Evolutionary conservation across 1,140 invertebrate species (phyloP), one percentile per base, ranked within the genome.

Genomic region (Pantala flavescens): DNA sequence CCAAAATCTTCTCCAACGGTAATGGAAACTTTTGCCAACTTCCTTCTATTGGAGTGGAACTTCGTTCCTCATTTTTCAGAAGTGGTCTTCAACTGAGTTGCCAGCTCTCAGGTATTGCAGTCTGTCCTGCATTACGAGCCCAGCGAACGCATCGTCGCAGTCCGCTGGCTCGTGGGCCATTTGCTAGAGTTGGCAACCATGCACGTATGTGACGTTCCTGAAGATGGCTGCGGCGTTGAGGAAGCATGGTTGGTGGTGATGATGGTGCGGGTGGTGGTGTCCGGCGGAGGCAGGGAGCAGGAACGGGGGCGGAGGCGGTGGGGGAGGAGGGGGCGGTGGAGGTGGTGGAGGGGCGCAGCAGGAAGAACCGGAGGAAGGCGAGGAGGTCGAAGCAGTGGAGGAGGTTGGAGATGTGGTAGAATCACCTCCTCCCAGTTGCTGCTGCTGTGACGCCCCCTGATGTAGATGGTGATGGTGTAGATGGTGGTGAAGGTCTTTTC

Each of bases 171-270:
- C 49, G 49, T 21, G 16, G 49, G 49, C 49, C 16, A 63, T 19
- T 63, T 21, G 49, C 77, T 88, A 89, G 80, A 89, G 84, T 72
- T 88, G 89, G 78, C 89, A 91, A 28, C 89, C 89, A 76, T 90
- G 90, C 12, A 90, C 89, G 78, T 90, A 90, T 42, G 89, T 88
- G 16, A 91, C 89, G 78, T 90, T 90, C 43, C 90, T 86, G 77
- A 91, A 90, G 55, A 91, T 88, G 23, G 89, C 89, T 0, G 89
- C 90, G 0, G 89, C 89, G 7, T 84, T 83, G 12, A 86, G 79
- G 75, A 85, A 86, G 24, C 83, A 63, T 19, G 49, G 49, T 12
- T 63, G 49, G 49, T 63, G 49, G 49, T 63, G 49, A 21, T 84
- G n/a, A 84, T 84, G 16, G 84, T 84, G 14, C 83, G 84, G 14